phyloP scores from a whole-genome alignment of 2,113 vertebrate species.

The Cyprinodon brontotheroides region DNA sequence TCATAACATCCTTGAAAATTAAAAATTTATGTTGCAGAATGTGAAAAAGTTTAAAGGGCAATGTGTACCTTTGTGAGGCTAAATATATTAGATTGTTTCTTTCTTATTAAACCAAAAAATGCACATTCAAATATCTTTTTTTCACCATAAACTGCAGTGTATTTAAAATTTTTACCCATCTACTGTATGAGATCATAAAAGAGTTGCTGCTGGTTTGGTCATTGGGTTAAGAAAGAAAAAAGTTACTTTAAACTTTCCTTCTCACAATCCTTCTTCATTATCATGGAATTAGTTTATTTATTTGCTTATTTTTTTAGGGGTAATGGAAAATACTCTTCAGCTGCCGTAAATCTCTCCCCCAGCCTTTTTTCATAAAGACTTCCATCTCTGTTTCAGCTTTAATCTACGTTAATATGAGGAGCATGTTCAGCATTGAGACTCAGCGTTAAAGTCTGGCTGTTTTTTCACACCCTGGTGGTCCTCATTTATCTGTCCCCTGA shows the following conservation, averaged over 20 bases:
- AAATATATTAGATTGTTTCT: background rate
- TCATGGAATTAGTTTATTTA: slow-evolving; percentile 61
- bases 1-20: too few species aligned
- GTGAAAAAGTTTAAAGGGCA: background rate
- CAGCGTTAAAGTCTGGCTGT: slow-evolving; percentile 26
- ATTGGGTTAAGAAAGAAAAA: slow-evolving; percentile 17
- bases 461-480: slow-evolving; percentile 70
- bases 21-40: too few species aligned
- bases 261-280: slow-evolving; percentile 61
- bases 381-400: slow-evolving; percentile 11
- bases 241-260: slow-evolving; percentile 42
- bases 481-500: slow-evolving; percentile 64
- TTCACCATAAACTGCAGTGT: background rate
- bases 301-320: slow-evolving; percentile 66
- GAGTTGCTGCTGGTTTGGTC: slow-evolving; percentile 29
- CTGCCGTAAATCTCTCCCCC: slow-evolving; percentile 37
- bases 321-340: slow-evolving; percentile 64
- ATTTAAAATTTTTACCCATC: background rate
- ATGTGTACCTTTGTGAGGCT: background rate
- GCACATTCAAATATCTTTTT: background rate
- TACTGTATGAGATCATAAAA: background rate
- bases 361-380: background rate
- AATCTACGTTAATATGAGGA: slow-evolving; percentile 20
- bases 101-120: background rate
- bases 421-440: slow-evolving; percentile 18